Evolutionary conservation across 1,140 invertebrate species (phyloP).

Genomic region (Trinorchestia longiramus): DNA sequence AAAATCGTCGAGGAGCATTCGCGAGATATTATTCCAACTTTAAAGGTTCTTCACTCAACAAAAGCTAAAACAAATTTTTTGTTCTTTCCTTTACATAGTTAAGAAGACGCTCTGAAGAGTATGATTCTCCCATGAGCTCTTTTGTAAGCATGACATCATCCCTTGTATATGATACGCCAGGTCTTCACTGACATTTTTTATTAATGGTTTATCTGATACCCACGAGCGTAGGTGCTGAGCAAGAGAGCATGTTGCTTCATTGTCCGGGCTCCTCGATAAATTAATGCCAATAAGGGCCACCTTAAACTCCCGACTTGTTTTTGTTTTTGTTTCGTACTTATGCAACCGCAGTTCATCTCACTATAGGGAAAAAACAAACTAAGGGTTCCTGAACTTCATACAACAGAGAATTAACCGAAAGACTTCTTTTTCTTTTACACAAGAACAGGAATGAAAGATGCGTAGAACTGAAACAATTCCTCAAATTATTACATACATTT

Average conservation of each 20-base stretch:
- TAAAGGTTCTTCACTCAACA: background rate
- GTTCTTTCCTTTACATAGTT: background rate
- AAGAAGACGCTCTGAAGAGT: background rate
- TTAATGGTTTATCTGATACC: slow-evolving; percentile 52
- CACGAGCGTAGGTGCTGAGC: slow-evolving; percentile 24
- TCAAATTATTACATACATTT: background rate
- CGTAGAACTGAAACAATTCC: background rate
- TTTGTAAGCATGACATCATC: slow-evolving; percentile 29
- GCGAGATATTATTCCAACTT: no score
- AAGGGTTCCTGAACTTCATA: background rate
- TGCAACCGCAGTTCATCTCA: background rate
- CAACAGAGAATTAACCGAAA: background rate
- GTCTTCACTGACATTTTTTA: background rate
- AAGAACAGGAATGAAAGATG: background rate
- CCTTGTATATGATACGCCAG: slow-evolving; percentile 17
- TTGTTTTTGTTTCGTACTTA: background rate
- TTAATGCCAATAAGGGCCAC: slow-evolving; percentile 25
- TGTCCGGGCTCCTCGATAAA: background rate
- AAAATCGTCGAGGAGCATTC: no score
- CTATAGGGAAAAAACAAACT: background rate
- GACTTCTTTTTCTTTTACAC: background rate
- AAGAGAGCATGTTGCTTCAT: slow-evolving; percentile 19
- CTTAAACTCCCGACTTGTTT: background rate
- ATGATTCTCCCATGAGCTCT: slow-evolving; percentile 22
- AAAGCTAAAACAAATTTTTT: background rate